These are phyloP conservation scores for Cossypha niveicapilla DNA, from an alignment of 2,797 vertebrate species.

Conservation along the genomic window DNA sequence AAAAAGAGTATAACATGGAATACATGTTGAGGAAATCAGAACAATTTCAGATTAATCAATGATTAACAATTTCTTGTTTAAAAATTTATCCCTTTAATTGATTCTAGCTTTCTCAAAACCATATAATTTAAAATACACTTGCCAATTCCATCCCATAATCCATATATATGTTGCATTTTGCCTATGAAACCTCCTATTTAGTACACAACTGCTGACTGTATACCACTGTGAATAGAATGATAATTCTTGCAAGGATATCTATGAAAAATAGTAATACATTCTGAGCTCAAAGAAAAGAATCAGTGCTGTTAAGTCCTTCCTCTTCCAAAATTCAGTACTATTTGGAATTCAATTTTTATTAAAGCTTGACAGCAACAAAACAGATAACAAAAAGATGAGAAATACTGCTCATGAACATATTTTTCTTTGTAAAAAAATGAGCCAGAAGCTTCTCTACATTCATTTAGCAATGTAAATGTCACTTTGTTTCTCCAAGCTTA, in stretches of 20 bases:
- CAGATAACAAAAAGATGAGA: background rate
- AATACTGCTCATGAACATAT: conserved; percentile 18
- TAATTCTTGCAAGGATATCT: background rate
- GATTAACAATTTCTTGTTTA: background rate
- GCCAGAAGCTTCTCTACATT: conserved; percentile 63
- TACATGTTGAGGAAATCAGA: background rate
- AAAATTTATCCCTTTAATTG: background rate
- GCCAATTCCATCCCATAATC: background rate
- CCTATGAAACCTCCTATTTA: background rate
- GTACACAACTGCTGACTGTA: background rate
- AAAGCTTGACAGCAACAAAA: conserved; percentile 9
- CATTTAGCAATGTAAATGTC: conserved; percentile 70
- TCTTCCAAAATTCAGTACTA: conserved; percentile 4
- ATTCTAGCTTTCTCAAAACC: background rate
- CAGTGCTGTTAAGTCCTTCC: background rate
- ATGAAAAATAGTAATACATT: background rate
- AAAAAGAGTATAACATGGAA: background rate
- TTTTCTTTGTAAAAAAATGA: conserved; percentile 55
- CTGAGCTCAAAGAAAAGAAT: background rate
- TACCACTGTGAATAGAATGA: background rate
- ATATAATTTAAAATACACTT: background rate
- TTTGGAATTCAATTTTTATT: conserved; percentile 23
- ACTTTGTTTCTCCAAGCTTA: conserved; percentile 69
- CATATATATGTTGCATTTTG: background rate
- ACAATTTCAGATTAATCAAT: background rate